Conservation (phyloP, 2,888 invertebrate genomes). For the Catocala nupta region DNA sequence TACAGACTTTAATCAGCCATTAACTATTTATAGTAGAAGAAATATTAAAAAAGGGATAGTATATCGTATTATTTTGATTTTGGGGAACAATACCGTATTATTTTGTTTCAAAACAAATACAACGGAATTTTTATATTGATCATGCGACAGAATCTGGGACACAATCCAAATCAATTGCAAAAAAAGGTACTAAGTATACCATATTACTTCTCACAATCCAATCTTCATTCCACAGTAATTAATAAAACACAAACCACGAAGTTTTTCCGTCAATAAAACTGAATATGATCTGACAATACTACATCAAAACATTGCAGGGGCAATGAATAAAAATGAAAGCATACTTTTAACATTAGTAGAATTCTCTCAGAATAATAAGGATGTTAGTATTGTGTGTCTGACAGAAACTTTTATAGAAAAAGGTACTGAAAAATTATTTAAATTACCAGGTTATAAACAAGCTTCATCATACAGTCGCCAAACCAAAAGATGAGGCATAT, state of each 20-base stretch:
- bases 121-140: neutral
- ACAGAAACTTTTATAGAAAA: neutral
- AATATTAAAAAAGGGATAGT: neutral
- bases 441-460: neutral
- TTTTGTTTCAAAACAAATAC: neutral
- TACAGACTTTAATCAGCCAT: no score
- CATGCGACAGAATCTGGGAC: no score
- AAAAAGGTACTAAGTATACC: neutral
- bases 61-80: no score
- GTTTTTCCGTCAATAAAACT: neutral
- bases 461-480: neutral
- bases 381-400: neutral
- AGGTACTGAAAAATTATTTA: neutral
- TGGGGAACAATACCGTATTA: neutral
- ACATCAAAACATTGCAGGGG: neutral
- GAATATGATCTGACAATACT: neutral
- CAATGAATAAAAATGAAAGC: neutral
- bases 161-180: neutral
- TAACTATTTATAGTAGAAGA: neutral
- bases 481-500: neutral
- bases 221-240: neutral
- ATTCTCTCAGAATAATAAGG: neutral
- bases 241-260: neutral
- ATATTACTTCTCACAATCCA: neutral
- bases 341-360: no score